Evolutionary conservation across 2,113 vertebrate species (phyloP).

Genomic region (Actenoides hombroni): DNA sequence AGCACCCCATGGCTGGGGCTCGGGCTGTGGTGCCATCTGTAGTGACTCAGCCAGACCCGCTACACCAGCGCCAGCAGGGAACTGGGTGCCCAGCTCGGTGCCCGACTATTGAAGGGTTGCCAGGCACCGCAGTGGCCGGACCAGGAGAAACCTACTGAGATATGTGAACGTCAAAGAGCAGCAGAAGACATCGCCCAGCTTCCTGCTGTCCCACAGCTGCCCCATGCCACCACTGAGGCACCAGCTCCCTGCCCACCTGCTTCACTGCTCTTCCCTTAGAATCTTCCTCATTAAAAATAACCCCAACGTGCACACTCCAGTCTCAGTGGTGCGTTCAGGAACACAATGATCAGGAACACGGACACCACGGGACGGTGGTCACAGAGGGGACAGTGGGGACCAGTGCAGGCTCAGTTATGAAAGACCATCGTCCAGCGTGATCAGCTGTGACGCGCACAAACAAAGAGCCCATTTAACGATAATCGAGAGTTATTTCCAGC

Average conservation of each 20-base stretch:
- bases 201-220: accelerated
- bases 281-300: not conserved
- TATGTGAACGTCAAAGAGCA: accelerated
- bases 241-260: not conserved
- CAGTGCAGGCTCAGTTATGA: accelerated
- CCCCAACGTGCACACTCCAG: accelerated
- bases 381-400: not conserved
- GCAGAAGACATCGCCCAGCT: not conserved
- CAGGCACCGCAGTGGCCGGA: not conserved
- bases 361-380: accelerated
- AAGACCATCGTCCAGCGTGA: not conserved
- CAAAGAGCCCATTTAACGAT: not conserved
- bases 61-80: not conserved
- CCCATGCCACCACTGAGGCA: accelerated
- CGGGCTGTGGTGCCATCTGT: accelerated
- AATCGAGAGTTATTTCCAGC: not conserved
- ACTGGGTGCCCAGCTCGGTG: not conserved
- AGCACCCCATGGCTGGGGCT: not conserved
- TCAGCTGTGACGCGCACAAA: not conserved
- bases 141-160: not conserved
- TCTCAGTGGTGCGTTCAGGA: not conserved
- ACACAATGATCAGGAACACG: not conserved
- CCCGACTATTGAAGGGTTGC: not conserved
- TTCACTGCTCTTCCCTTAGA: not conserved
- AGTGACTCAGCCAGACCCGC: no score